Evolutionary conservation across 1,140 invertebrate species (phyloP).

Genomic region (Pogonus chalceus): DNA sequence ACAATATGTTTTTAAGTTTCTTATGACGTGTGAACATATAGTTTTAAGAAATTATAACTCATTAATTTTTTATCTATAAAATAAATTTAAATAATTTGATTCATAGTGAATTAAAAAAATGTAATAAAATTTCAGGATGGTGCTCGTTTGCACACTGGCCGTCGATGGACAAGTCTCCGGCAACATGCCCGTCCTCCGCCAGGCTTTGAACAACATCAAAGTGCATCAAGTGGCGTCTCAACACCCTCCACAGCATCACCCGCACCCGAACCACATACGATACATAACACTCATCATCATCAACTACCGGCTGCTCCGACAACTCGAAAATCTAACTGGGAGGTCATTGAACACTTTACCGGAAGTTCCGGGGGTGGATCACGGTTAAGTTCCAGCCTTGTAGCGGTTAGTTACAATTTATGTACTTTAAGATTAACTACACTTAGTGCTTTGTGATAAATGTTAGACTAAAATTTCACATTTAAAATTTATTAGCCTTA

Average conservation of each 20-base stretch:
- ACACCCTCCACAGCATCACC: constrained; percentile 36
- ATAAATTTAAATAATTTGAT: no score
- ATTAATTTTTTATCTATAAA: no score
- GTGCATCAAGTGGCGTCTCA: constrained; percentile 31
- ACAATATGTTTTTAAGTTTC: no score
- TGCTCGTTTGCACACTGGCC: constrained; percentile 21
- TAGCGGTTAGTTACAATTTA: constrained; percentile 38
- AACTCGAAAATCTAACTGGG: constrained; percentile 72
- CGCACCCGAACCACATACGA: constrained; percentile 19
- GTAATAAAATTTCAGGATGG: neutral
- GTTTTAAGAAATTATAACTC: no score
- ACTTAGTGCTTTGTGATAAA: no score
- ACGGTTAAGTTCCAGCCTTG: constrained; percentile 41
- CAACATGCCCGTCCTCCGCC: constrained; percentile 31
- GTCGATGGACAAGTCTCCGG: constrained; percentile 41
- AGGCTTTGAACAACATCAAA: constrained; percentile 26
- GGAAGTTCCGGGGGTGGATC: constrained; percentile 38
- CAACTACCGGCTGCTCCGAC: constrained; percentile 44
- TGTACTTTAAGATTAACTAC: no score
- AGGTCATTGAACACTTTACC: constrained; percentile 75
- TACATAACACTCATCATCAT: constrained; percentile 16
- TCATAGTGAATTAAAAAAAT: neutral
- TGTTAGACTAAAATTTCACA: no score
- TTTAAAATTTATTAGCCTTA: no score
- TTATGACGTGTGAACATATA: no score